Evolutionary conservation across 1,140 invertebrate species (phyloP), one percentile per base, ranked within the genome.

Genomic region (Semibalanus balanoides): DNA sequence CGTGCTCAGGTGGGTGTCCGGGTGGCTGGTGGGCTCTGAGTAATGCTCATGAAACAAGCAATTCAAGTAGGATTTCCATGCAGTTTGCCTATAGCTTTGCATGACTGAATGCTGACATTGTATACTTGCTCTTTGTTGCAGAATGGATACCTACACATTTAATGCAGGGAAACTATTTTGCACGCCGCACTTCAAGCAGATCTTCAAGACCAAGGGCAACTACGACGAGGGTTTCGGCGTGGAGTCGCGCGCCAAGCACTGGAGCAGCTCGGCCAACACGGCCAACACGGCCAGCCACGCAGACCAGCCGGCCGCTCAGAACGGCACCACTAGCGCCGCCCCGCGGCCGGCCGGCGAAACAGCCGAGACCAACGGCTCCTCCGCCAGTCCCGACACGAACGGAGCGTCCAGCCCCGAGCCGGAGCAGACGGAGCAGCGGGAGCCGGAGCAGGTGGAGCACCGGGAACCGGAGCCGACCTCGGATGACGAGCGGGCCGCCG

Each of bases 191-290:
- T 93, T 92, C 84, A 92, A 92, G 81, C 90, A 92, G 81, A 85
- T 92, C 0, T 93, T 93, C 82, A 91, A 91, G 80, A 87, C 89
- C n/a, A 91, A 92, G 84, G 92, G 92, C 69, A 93, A 93, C 84
- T 93, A 93, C 82, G 92, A 93, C 80, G 91, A 72, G 70, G 70
- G 70, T 28, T 72, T 72, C 70, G 70, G 70, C 19, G 3, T 72
- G 25, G 70, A 72, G 70, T 72, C 28, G 3, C n/a, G 70, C 3
- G n/a, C 70, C 25, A 72, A 72, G 70, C n/a, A 28, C n/a, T 72
- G 70, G 70, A 28, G 70, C 70, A 25, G 51, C 35, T 5, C 17
- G 35, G 35, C 17, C 51, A 64, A 19, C 22, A n/a, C n/a, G n/a
- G n/a, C n/a, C n/a, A n/a, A n/a, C n/a, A n/a, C 17, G 35, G 35